Evolutionary conservation across 2,888 invertebrate species (phyloP), one percentile per base, ranked within the genome.

Genomic region (Aricia artaxerxes): DNA sequence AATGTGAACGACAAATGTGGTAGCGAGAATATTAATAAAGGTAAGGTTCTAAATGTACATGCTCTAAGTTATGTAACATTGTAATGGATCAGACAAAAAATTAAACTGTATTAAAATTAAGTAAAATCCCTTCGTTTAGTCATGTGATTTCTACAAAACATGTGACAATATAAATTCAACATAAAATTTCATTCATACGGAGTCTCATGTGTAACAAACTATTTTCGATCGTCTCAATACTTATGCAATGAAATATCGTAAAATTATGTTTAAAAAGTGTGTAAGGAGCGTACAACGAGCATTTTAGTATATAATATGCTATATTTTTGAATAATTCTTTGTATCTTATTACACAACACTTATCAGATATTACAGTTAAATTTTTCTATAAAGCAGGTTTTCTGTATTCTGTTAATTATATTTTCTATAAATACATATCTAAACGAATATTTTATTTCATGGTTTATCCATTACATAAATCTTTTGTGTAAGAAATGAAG

Each of bases 1-100:
- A 90, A 89, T 86, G 90, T 91, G 87, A 92, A 87, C 86, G 92
- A 92, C 84, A 92, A 91, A 89, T 88, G 88, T 88, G 87, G 84
- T 85, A 87, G 87, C 86, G 92, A 92, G 83, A 91, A 90, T 91
- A 89, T 87, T 88, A 92, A 86, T 88, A 94, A 93, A 92, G 92
- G 94, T 93, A 91, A 93, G 93, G 88, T 85, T 84, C 87, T 85
- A 80, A 87, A 87, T 89, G 88, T 87, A 90, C 90, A 90, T 92
- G 91, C 88, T 89, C 90, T 89, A 88, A 91, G 94, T 94, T 94
- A 94, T 94, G 94, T 94, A 94, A 94, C 94, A 87, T 89, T 87
- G 82, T 81, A 88, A 86, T 87, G 85, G 85, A 88, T 86, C 88
- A 87, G 85, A 86, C 82, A 81, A 83, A 81, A 85, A 83, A 85